phyloP scores from a whole-genome alignment of 2,888 invertebrate genomes.

The Saturnia pavonia region DNA sequence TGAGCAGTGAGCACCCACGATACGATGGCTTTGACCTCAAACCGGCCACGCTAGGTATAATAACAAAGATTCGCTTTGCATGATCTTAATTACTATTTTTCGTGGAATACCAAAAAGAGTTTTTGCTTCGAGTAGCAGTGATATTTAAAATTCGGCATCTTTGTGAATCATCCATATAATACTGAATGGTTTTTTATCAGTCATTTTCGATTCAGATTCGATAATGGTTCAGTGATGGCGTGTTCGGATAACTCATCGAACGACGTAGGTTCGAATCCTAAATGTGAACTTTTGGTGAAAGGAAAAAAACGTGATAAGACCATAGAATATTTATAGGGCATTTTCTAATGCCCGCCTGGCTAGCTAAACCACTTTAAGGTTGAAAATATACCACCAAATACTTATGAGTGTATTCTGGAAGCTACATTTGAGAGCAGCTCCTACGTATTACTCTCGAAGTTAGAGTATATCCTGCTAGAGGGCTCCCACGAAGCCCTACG shows the following conservation, averaged over 20 bases:
- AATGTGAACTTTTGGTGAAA: neutral
- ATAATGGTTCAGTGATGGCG: neutral
- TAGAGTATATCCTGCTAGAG: no score
- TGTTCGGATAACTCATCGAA: neutral
- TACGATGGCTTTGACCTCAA: conserved; percentile 36
- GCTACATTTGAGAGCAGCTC: neutral
- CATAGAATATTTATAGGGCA: neutral
- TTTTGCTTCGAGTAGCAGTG: conserved; percentile 34
- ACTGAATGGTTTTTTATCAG: neutral
- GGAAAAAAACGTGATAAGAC: neutral
- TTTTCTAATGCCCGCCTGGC: neutral
- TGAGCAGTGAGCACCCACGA: neutral
- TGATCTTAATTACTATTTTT: conserved; percentile 65
- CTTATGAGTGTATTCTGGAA: neutral
- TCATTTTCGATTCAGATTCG: neutral
- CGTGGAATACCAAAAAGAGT: conserved; percentile 45
- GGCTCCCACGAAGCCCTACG: no score
- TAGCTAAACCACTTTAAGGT: no score
- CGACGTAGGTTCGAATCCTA: neutral
- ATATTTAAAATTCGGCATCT: conserved; percentile 32
- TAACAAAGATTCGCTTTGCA: conserved; percentile 56
- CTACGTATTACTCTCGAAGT: no score
- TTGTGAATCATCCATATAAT: conserved; percentile 33
- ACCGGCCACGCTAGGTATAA: conserved; percentile 46
- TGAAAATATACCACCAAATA: neutral